Evolutionary conservation across 2,113 vertebrate species (phyloP).

Genomic region (Seriola quinqueradiata): DNA sequence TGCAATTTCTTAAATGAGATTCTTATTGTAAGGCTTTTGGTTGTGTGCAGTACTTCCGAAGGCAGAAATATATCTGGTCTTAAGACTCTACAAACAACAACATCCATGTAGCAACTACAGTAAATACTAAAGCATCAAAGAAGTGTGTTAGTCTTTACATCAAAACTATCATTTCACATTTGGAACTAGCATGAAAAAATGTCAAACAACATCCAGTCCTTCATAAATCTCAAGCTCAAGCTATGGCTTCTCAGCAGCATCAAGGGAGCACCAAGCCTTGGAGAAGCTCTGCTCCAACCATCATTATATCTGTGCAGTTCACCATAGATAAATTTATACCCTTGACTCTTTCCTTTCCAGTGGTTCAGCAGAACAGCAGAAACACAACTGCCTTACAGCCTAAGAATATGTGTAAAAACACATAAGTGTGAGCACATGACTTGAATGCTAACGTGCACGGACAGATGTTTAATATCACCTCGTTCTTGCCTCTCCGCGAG

Average conservation of each 20-base stretch:
- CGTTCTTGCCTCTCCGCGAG: neutral
- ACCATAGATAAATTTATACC: slow-evolving; percentile 60
- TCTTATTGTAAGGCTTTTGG: too few species aligned
- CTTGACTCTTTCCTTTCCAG: slow-evolving; percentile 49
- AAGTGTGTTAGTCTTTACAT: neutral
- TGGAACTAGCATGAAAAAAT: neutral
- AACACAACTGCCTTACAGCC: slow-evolving; percentile 5
- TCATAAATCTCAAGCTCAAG: neutral
- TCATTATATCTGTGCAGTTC: slow-evolving; percentile 78
- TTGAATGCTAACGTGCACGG: neutral
- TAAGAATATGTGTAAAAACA: neutral
- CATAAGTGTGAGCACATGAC: neutral
- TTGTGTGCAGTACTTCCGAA: too few species aligned
- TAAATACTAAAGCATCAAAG: neutral
- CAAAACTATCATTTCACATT: neutral
- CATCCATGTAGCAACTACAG: neutral
- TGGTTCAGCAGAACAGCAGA: slow-evolving; percentile 43
- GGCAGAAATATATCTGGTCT: neutral
- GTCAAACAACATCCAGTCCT: neutral
- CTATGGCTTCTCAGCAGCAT: neutral
- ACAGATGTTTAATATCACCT: neutral
- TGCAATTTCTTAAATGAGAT: too few species aligned
- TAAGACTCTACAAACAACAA: neutral
- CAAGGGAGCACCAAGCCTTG: slow-evolving; percentile 15
- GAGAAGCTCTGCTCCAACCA: slow-evolving; percentile 34